These are phyloP conservation scores for Hypena proboscidalis DNA, from an alignment of 2,888 invertebrate species.

Conservation along the genomic window DNA sequence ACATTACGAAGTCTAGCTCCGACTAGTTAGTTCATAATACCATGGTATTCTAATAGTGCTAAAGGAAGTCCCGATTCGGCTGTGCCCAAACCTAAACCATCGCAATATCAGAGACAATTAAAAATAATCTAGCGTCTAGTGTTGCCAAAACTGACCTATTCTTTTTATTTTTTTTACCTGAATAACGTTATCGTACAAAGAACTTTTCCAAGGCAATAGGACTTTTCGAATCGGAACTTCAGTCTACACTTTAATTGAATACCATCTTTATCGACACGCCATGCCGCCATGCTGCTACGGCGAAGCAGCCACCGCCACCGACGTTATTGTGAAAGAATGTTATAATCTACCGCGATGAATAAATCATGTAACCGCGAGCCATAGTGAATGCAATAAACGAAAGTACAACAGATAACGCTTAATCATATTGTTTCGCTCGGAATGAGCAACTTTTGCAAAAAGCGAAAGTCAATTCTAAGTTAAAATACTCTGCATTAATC, in stretches of 20 bases:
- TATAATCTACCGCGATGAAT: slow-evolving; percentile 51
- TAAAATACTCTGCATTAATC: slow-evolving; percentile 20
- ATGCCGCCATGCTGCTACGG: not conserved
- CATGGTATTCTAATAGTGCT: not conserved
- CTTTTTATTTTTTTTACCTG: no score
- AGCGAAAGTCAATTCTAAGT: slow-evolving; percentile 35
- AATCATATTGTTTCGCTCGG: slow-evolving; percentile 27
- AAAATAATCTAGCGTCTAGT: no score
- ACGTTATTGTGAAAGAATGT: slow-evolving; percentile 50
- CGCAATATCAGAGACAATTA: no score
- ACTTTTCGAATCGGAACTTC: no score
- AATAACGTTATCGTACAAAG: no score
- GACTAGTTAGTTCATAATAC: slow-evolving; percentile 38
- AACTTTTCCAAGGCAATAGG: no score
- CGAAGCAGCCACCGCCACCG: slow-evolving; percentile 10
- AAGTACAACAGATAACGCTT: slow-evolving; percentile 48
- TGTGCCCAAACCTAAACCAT: no score
- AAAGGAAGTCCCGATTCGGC: no score
- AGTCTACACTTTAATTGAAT: no score
- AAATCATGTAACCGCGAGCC: slow-evolving; percentile 49
- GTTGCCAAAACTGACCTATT: no score
- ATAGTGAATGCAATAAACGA: slow-evolving; percentile 58
- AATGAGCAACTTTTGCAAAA: slow-evolving; percentile 25
- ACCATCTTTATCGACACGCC: no score
- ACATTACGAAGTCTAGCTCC: slow-evolving; percentile 60